Evolutionary conservation across 2,888 invertebrate genomes (phyloP).

Genomic region (Erebia epiphron): DNA sequence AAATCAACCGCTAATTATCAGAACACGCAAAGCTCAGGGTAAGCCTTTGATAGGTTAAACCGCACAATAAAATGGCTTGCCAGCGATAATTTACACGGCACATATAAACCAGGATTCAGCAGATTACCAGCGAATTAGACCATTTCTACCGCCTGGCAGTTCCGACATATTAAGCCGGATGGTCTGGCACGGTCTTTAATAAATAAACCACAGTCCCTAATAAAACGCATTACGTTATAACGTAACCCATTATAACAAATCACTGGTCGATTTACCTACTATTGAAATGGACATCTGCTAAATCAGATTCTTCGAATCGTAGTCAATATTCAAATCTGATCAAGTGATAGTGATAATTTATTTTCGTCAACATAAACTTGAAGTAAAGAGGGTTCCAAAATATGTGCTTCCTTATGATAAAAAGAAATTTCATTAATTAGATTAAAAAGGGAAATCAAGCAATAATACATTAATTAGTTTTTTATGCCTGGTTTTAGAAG

Average conservation of each 20-base stretch:
- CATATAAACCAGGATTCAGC: slow-evolving; percentile 38
- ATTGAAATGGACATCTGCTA: too few relatives aligned
- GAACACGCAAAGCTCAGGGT: slow-evolving; percentile 16
- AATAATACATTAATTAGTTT: too few relatives aligned
- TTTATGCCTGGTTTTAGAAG: too few relatives aligned
- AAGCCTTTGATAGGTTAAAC: slow-evolving; percentile 29
- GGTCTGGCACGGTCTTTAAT: slow-evolving; percentile 34
- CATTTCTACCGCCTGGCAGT: slow-evolving; percentile 41
- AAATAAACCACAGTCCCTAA: slow-evolving; percentile 35
- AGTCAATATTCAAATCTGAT: not conserved
- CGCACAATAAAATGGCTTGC: slow-evolving; percentile 28
- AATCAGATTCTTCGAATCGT: not conserved
- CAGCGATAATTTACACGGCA: slow-evolving; percentile 30
- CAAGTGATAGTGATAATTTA: too few relatives aligned
- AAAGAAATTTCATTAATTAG: not conserved
- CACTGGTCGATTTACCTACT: too few relatives aligned
- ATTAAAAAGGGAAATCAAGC: not conserved
- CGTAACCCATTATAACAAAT: not conserved
- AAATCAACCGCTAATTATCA: slow-evolving; percentile 1
- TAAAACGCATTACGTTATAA: slow-evolving; percentile 12
- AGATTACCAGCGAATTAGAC: slow-evolving; percentile 45
- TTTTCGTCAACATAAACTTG: not conserved
- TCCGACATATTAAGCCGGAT: slow-evolving; percentile 40
- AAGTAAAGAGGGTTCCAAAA: not conserved
- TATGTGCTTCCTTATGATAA: not conserved